Conservation (phyloP, 2,888 invertebrate genomes). For the Drosophila tanythrix region DNA sequence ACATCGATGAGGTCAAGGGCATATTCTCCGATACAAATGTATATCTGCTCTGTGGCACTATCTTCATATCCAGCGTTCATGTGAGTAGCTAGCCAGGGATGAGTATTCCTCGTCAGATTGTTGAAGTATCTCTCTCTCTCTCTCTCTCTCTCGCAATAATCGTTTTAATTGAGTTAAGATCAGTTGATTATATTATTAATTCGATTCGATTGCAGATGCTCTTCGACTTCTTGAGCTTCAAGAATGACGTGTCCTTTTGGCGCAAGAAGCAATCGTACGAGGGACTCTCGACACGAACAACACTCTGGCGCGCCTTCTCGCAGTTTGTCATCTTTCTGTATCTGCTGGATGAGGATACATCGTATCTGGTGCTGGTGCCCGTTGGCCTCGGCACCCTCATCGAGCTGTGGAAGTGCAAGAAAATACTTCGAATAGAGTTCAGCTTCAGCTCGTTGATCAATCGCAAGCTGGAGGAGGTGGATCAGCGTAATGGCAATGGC, state of each 20-base stretch:
- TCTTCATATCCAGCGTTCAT: slow-evolving; percentile 96
- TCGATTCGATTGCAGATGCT: slow-evolving; percentile 88
- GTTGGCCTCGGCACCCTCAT: slow-evolving; percentile 94
- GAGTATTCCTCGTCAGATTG: background rate
- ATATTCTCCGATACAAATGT: slow-evolving; percentile 98
- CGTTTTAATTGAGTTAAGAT: background rate
- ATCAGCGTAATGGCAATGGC: slow-evolving; percentile 36
- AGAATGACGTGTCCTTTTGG: slow-evolving; percentile 99
- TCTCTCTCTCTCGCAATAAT: background rate
- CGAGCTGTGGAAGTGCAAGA: slow-evolving; percentile 98
- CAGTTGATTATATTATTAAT: background rate
- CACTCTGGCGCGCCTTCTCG: slow-evolving; percentile 97
- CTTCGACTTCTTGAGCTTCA: slow-evolving; percentile 98
- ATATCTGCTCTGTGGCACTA: slow-evolving; percentile 94
- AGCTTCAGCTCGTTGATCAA: slow-evolving; percentile 82
- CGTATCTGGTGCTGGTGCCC: slow-evolving; percentile 94
- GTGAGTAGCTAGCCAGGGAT: slow-evolving; percentile 87
- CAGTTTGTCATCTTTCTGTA: slow-evolving; percentile 96
- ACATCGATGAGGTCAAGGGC: slow-evolving; percentile 97
- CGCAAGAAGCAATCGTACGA: slow-evolving; percentile 92
- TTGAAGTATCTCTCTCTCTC: background rate
- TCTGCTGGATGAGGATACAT: slow-evolving; percentile 95
- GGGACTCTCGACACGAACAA: slow-evolving; percentile 94
- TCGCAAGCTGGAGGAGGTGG: slow-evolving; percentile 56
- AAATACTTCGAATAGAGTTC: slow-evolving; percentile 92